Evolutionary conservation across 1,140 invertebrate species (phyloP).

Genomic region (Cydia amplana): DNA sequence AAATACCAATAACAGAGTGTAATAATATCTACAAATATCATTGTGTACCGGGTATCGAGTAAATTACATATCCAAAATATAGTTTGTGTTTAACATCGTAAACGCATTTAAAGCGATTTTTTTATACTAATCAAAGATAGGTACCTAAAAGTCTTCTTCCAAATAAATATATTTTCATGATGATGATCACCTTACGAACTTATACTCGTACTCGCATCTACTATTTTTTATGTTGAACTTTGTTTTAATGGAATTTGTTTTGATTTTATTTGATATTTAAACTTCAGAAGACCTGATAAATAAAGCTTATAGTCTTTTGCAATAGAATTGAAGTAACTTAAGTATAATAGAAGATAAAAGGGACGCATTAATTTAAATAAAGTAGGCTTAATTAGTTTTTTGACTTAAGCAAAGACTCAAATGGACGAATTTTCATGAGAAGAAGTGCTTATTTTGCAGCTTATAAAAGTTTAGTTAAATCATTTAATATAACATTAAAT

Average conservation of each 20-base stretch:
- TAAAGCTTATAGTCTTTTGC: neutral
- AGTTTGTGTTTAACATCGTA: too few species aligned
- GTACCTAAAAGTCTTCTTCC: too few species aligned
- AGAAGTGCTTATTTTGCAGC: neutral
- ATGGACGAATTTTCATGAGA: neutral
- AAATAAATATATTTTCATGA: too few species aligned
- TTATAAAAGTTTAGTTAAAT: neutral
- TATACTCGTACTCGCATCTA: too few species aligned
- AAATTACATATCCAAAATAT: too few species aligned
- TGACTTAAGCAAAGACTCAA: neutral
- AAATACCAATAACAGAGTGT: too few species aligned
- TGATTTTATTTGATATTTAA: neutral
- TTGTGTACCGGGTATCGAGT: too few species aligned
- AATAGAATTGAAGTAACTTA: neutral
- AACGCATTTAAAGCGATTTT: too few species aligned
- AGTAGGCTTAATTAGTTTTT: conserved; percentile 5
- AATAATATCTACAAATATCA: too few species aligned
- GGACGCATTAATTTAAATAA: neutral
- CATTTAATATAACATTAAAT: neutral
- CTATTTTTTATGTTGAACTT: neutral
- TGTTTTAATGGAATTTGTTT: neutral
- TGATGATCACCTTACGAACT: too few species aligned
- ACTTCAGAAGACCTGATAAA: neutral
- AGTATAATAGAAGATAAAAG: neutral
- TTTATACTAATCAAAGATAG: too few species aligned